Base-by-base conservation (phyloP, 2,113 vertebrate species). In the Chamaetylas fuelleborni region DNA sequence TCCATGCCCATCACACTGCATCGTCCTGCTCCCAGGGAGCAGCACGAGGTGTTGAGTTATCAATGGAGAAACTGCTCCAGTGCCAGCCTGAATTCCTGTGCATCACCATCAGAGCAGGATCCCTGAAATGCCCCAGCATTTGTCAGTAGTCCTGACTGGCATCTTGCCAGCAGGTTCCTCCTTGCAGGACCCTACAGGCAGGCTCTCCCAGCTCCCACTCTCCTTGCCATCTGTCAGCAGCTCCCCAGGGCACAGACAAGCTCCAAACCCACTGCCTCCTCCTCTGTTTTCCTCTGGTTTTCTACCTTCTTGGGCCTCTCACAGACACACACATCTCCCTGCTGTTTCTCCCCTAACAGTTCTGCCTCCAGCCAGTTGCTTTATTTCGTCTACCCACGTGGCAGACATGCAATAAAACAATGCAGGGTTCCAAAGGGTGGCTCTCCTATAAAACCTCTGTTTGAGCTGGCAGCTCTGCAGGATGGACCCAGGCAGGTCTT, bases 331-430 rank as follows among this genome's bases (percentile, higher is more conserved):
- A 8, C 31, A 19, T 5, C 15, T 84, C 50, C 45, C 31, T 77
- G 16, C 14, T 18, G 2, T 56, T 93, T 61, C 24, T 76, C 5
- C 28, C n/a, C 16, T 34, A 40, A 5, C 1, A 4, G 26, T 40
- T 64, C 66, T 74, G 23, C 43, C 58, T 54, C 64, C 61, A 81
- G 12, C 6, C 20, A 28, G 23, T 8, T 34, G 19, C 16, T 88
- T 51, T 61, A 12, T 40, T 74, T 56, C 19, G 47, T 34, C 34
- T 65, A 5, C 23, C 0, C 0, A 8, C 2, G 10, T 5, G 11
- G 9, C 45, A 86, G 51, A 31, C 0, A 1, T 0, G 0, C 5
- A 36, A 5, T 38, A 26, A 57, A 69, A 36, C 3, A 0, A 5
- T 15, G 16, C 9, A 8, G 31, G 7, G 33, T 79, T 58, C 28